Conservation (phyloP, 2,888 invertebrate species). For the Papilio protenor region DNA sequence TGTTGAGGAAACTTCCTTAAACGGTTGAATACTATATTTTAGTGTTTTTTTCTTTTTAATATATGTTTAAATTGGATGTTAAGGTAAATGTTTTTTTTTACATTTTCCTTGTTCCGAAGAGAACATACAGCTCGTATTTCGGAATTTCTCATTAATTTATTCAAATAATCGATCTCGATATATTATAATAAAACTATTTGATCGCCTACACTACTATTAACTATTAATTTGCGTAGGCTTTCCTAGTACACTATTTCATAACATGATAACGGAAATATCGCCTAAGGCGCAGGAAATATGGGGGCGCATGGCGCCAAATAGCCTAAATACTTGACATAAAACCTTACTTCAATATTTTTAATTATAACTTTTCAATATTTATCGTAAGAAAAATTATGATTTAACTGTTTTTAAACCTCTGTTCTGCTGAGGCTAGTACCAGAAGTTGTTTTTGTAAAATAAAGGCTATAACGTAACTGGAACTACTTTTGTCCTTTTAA, state of each 20-base stretch:
- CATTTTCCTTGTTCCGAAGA: not conserved
- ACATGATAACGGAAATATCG: slow-evolving; percentile 4
- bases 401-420: not conserved
- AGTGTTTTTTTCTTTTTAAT: too few species aligned
- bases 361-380: not conserved
- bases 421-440: not conserved
- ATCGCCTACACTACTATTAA: not conserved
- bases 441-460: not conserved
- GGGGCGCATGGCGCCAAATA: slow-evolving; percentile 16
- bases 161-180: not conserved
- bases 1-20: too few species aligned
- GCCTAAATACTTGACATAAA: slow-evolving; percentile 3
- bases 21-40: too few species aligned
- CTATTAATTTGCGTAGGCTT: slow-evolving; percentile 28
- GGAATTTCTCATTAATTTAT: not conserved
- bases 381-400: not conserved
- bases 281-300: slow-evolving; percentile 23
- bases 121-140: not conserved
- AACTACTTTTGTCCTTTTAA: not conserved
- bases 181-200: not conserved
- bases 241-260: not conserved
- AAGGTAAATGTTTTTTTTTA: not conserved
- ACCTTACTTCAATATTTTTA: not conserved
- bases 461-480: not conserved
- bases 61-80: not conserved